These are phyloP conservation scores for Lasioglossum leucozonium DNA, from an alignment of 2,888 invertebrate species.

Conservation along the genomic window DNA sequence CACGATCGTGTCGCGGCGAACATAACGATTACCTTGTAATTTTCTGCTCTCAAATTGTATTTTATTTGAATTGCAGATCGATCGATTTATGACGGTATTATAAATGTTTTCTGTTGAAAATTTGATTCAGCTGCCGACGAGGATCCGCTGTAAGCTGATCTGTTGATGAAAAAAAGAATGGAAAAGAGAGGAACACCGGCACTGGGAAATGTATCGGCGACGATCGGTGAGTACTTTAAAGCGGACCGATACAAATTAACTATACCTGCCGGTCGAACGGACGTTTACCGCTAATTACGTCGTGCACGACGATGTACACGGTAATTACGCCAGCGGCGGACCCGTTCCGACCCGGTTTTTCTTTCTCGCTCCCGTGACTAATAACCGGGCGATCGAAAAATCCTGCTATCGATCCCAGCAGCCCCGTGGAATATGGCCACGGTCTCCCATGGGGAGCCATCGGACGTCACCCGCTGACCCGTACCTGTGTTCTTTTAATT, in stretches of 20 bases:
- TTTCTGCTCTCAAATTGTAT: not conserved
- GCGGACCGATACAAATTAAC: conserved; percentile 63
- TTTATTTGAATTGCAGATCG: no score
- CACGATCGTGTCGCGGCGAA: conserved; percentile 11
- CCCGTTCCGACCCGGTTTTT: conserved; percentile 35
- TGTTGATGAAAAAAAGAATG: no score
- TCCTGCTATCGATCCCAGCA: conserved; percentile 68
- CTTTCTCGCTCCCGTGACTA: conserved; percentile 64
- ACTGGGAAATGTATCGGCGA: conserved; percentile 21
- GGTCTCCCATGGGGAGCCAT: conserved; percentile 66
- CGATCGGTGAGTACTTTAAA: conserved; percentile 33
- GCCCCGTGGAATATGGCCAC: conserved; percentile 66
- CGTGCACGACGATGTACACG: conserved; percentile 49
- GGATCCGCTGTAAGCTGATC: no score
- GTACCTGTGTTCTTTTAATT: conserved; percentile 83
- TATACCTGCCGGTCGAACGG: conserved; percentile 51
- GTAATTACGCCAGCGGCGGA: conserved; percentile 57
- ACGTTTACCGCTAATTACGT: conserved; percentile 65
- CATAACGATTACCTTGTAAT: conserved; percentile 31
- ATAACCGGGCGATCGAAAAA: conserved; percentile 72
- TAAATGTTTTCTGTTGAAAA: no score
- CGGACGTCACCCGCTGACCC: conserved; percentile 79
- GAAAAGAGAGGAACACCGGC: not conserved
- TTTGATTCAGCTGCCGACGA: no score
- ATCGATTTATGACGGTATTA: no score